Percentiles rank a stretch among this genome's conserved stretches.
These are phyloP conservation scores for Rhinella marina DNA, from an alignment of 2,797 vertebrate species.

Conservation along the genomic window DNA sequence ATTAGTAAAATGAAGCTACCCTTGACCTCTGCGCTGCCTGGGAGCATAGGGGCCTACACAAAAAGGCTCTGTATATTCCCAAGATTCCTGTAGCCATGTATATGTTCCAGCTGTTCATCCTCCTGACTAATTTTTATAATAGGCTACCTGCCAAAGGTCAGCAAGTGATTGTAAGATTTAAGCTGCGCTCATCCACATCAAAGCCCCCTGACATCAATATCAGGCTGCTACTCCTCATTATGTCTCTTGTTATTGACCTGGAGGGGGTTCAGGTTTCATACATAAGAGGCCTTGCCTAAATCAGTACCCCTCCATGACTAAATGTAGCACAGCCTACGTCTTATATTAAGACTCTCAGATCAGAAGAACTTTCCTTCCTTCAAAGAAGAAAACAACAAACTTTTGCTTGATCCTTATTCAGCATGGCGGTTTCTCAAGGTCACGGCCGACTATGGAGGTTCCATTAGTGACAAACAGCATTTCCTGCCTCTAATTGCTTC, in stretches of 20 bases:
- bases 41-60: neutral
- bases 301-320: constrained; percentile 40
- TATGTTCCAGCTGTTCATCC: constrained; percentile 30
- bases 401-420: constrained; percentile 1
- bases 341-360: neutral
- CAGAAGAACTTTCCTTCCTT: neutral
- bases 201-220: neutral
- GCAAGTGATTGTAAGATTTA: constrained; percentile 46
- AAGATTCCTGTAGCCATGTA: constrained; percentile 24
- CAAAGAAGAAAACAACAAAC: neutral
- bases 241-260: constrained; percentile 38
- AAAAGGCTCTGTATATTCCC: constrained; percentile 22
- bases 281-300: constrained; percentile 39
- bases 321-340: neutral
- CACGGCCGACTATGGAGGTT: neutral
- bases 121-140: constrained; percentile 41
- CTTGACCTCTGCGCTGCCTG: neutral
- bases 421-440: constrained; percentile 1
- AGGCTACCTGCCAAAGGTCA: constrained; percentile 40
- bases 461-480: constrained; percentile 17
- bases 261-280: constrained; percentile 23
- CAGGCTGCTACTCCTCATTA: constrained; percentile 40
- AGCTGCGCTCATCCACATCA: constrained; percentile 39
- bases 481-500: constrained; percentile 48
- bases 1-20: neutral